A percentile compares a stretch with the other conserved stretches of the same genome.
Conservation (phyloP, 2,113 vertebrate species). For the Zingel zingel region DNA sequence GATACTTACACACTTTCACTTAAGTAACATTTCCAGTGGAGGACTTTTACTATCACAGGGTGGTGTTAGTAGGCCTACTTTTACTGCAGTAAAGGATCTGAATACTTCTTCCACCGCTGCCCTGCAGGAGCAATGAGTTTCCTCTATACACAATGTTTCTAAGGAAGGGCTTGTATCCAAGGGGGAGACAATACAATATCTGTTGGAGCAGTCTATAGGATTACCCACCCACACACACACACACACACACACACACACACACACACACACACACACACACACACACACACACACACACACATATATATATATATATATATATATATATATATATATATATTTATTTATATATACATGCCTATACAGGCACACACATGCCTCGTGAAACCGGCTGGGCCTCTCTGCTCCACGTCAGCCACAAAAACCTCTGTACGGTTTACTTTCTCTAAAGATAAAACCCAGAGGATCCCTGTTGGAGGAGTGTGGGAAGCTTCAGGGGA, state of each 20-base stretch:
- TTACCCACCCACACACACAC: neutral
- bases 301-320: too few species aligned
- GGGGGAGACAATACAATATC: slow-evolving; percentile 26
- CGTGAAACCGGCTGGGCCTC: slow-evolving; percentile 33
- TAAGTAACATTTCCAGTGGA: too few species aligned
- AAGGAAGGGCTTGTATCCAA: slow-evolving; percentile 13
- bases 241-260: too few species aligned
- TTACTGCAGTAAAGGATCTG: neutral
- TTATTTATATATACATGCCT: neutral
- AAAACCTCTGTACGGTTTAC: neutral
- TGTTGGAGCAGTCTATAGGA: slow-evolving; percentile 26
- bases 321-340: too few species aligned
- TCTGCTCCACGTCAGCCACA: slow-evolving; percentile 20
- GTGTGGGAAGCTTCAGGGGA: neutral
- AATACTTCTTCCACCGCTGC: neutral
- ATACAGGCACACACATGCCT: slow-evolving; percentile 7
- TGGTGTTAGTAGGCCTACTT: too few species aligned
- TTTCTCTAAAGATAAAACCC: too few species aligned
- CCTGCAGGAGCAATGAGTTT: neutral
- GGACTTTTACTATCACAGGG: too few species aligned
- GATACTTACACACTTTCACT: too few species aligned
- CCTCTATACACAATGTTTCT: slow-evolving; percentile 3
- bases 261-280: too few species aligned
- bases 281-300: too few species aligned
- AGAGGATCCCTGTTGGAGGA: too few species aligned